Conservation (phyloP, 2,888 invertebrate species). For the Agapostemon virescens region DNA sequence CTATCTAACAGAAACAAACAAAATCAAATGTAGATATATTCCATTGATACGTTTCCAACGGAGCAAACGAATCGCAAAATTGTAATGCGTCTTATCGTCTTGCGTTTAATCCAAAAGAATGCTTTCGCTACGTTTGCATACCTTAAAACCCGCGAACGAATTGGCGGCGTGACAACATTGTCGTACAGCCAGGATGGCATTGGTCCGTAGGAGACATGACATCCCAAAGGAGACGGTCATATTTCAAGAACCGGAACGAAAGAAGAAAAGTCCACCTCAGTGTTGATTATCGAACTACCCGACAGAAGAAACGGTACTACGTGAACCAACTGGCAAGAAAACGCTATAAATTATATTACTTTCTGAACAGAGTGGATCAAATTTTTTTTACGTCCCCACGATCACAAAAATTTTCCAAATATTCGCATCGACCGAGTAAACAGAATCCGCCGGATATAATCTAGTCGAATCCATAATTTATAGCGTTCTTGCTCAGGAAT, state of each 20-base stretch:
- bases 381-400: not conserved
- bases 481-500: slow-evolving; percentile 64
- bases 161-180: slow-evolving; percentile 71
- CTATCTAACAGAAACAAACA: slow-evolving; percentile 84
- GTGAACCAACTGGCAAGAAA: slow-evolving; percentile 68
- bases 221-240: slow-evolving; percentile 66
- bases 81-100: not conserved
- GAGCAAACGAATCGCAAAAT: not conserved
- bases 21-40: not conserved
- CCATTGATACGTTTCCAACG: too few species aligned
- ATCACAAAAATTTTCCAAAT: not conserved
- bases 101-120: not conserved
- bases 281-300: slow-evolving; percentile 75
- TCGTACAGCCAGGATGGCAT: slow-evolving; percentile 69
- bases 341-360: slow-evolving; percentile 64
- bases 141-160: slow-evolving; percentile 73
- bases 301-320: slow-evolving; percentile 74
- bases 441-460: not conserved
- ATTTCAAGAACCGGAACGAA: slow-evolving; percentile 75
- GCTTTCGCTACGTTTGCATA: slow-evolving; percentile 64
- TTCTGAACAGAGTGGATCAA: not conserved
- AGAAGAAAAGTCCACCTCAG: slow-evolving; percentile 77
- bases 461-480: slow-evolving; percentile 55
- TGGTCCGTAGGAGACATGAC: slow-evolving; percentile 73
- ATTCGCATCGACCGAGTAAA: not conserved